Evolutionary conservation across 2,888 invertebrate genomes (phyloP), one percentile per base, ranked within the genome.

Genomic region (Thera britannica): DNA sequence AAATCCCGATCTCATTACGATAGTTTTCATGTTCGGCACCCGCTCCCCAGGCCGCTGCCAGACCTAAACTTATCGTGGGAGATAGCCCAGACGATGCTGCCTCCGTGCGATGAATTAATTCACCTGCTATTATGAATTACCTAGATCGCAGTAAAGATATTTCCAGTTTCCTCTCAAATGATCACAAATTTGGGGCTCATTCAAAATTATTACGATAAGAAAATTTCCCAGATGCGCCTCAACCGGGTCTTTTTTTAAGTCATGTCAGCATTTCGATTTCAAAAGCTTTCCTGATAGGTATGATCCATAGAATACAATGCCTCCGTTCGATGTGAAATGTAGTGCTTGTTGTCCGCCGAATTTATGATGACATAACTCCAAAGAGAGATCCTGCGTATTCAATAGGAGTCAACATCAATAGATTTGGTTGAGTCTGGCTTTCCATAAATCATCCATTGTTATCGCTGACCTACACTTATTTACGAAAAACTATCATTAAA

Each of bases 81-180:
- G 87, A 90, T 90, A 87, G 79, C 76, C 75, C 71, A 72, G 70
- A 67, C 76, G 75, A 71, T 73, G 83, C 79, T 77, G 83, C 81
- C 82, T 85, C 81, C 91, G 89, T 90, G 89, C 86, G 83, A 87
- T 88, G 91, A 92, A 92, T 92, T 91, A 90, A 92, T 91, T 91
- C 83, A 81, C 82, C 83, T 81, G 83, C 85, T 81, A 87, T 89
- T 83, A 84, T 87, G 82, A 86, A 86, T 84, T 80, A 85, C 87
- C 83, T 84, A 87, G 91, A 93, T 93, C 77, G 87, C 83, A 87
- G 87, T 90, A 87, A 90, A 90, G 92, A 92, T 92, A 90, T 77
- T 75, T 71, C 71, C 79, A 79, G 77, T 81, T 79, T 80, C 76
- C 80, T 74, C 70, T 78, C 78, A 79, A 77, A 80, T 79, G 81